Conservation (phyloP, 1,140 invertebrate genomes). For the Apis cerana region DNA sequence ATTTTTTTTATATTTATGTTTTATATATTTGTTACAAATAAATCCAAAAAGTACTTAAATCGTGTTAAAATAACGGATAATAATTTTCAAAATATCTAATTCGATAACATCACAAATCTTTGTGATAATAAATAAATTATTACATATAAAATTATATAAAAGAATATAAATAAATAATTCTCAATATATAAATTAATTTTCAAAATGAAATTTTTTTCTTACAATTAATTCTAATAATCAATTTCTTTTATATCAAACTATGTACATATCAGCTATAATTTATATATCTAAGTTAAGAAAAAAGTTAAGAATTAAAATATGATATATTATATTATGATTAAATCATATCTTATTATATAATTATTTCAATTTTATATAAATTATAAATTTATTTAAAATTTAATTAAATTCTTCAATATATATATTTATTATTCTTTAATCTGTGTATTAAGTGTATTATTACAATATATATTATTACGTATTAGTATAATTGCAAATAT, state of each 20-base stretch:
- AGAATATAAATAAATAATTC: not conserved
- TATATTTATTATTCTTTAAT: not conserved
- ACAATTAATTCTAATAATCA: not conserved
- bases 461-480: not conserved
- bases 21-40: too few relatives aligned
- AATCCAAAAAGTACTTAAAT: too few relatives aligned
- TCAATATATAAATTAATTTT: not conserved
- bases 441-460: not conserved
- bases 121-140: too few relatives aligned
- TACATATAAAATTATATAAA: not conserved
- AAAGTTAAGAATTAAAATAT: not conserved
- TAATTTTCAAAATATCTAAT: too few relatives aligned
- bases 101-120: too few relatives aligned
- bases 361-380: not conserved
- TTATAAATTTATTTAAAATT: not conserved
- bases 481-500: too few relatives aligned
- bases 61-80: too few relatives aligned
- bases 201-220: conserved; percentile 5
- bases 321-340: too few relatives aligned
- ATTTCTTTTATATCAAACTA: conserved; percentile 11
- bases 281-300: not conserved
- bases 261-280: not conserved
- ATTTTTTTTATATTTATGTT: too few relatives aligned
- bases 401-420: not conserved
- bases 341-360: not conserved